Base-by-base conservation (phyloP, 2,888 invertebrate genomes). In the Poecilobothrus nobilitatus region DNA sequence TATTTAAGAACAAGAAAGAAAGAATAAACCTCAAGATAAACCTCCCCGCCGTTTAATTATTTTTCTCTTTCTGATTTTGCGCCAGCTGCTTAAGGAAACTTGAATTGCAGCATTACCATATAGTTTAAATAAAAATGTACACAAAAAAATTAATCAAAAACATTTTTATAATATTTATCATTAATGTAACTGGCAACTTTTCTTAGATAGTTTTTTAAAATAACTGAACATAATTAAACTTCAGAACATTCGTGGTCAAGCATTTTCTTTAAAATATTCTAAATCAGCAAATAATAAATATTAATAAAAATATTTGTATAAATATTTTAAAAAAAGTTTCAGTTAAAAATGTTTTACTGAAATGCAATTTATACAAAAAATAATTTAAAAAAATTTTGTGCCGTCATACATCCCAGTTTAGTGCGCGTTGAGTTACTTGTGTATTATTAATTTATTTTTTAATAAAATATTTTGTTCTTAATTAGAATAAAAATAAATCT, bases 351-450 rank as follows among this genome's bases (percentile, higher is more conserved):
- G 18, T 18, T 18, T 18, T 18, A 1, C 15, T 53, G 18, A 53
- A 18, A 53, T 53, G 53, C 53, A 53, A 15, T 53, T 53, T 18
- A 9, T 53, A 15, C 18, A 53, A 53, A 53, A n/a, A 18, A 53
- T 6, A 18, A 18, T 53, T 53, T 53, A 18, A 53, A 27, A 27
- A 4, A 27, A 18, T 53, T 53, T 53, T 53, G 53, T 53, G 53
- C 53, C 53, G 53, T 53, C 53, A 53, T 53, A 53, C 53, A 53
- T 18, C n/a, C n/a, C 15, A 53, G 53, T 53, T 53, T 53, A 53
- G 53, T 53, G 53, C 18, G 53, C 53, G 53, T 53, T 53, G 53
- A 53, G n/a, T 53, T 53, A 53, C 18, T 53, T 53, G 53, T 53
- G 1, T 18, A 53, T 53, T 53, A 18, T 18, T 53, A 53, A 53